A percentile compares a stretch with the other conserved stretches of the same genome.
phyloP scores from a whole-genome alignment of 1,140 invertebrate genomes.

The Zaprionus nigranus region DNA sequence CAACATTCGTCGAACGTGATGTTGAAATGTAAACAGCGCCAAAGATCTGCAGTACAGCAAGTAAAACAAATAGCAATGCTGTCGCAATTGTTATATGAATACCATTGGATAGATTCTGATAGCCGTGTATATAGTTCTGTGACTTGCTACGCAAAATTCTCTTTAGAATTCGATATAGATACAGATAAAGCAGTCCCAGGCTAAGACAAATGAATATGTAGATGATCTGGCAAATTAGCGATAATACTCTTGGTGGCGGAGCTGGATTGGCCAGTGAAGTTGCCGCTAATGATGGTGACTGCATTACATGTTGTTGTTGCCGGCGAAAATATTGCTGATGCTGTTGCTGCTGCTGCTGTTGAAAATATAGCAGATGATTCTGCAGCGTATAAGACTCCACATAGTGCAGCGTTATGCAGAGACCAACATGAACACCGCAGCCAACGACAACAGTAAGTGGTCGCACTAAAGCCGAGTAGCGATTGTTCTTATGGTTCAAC shows the following conservation, averaged over 20 bases:
- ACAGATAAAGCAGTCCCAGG: constrained; percentile 93
- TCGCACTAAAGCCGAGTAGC: constrained; percentile 89
- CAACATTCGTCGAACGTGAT: constrained; percentile 76
- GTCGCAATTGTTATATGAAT: constrained; percentile 94
- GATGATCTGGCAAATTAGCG: constrained; percentile 92
- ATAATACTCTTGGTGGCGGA: constrained; percentile 86
- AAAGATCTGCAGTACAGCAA: constrained; percentile 92
- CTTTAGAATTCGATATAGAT: constrained; percentile 90
- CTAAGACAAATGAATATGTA: constrained; percentile 92
- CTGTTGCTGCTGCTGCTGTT: constrained; percentile 72
- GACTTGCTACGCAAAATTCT: constrained; percentile 88
- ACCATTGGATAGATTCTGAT: constrained; percentile 90
- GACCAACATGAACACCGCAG: constrained; percentile 89
- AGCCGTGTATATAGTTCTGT: constrained; percentile 88
- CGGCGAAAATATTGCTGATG: constrained; percentile 61
- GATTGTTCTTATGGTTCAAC: constrained; percentile 88
- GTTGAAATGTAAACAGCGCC: constrained; percentile 86
- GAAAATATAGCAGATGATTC: constrained; percentile 69
- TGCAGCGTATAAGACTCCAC: constrained; percentile 86
- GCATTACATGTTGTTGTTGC: too few relatives aligned
- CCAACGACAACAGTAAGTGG: constrained; percentile 90
- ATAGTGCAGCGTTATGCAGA: constrained; percentile 92
- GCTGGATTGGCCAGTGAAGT: constrained; percentile 48
- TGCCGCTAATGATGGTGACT: constrained; percentile 36
- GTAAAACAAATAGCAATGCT: constrained; percentile 91